A percentile compares a stretch with the other conserved stretches of the same genome.
These are phyloP conservation scores for Turritopsis dohrnii DNA, from an alignment of 30 jellyfish, hydroid and myxozoan genomes.

Conservation along the genomic window DNA sequence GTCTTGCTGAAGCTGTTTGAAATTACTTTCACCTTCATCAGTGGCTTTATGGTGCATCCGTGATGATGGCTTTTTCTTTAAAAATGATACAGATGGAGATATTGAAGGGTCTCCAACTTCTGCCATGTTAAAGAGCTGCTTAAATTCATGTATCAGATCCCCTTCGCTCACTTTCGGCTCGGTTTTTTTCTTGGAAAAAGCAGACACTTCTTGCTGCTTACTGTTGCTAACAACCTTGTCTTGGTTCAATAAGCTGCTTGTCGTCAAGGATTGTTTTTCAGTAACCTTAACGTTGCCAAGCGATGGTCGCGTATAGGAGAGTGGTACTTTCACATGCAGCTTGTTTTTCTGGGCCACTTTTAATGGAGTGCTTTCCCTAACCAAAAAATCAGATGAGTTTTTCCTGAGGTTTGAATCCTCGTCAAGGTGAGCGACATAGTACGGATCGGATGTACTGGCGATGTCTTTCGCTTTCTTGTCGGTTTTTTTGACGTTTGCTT, in stretches of 20 bases:
- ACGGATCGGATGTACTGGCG: constrained; percentile 1
- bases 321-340: constrained; percentile 7
- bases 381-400: background rate
- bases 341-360: background rate
- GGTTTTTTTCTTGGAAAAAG: background rate
- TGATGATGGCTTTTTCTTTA: background rate
- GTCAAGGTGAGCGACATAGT: constrained; percentile 9
- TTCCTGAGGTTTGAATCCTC: background rate
- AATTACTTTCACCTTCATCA: background rate
- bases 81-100: background rate
- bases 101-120: background rate
- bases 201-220: background rate
- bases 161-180: background rate
- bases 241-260: background rate
- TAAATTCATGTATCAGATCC: constrained; percentile 29
- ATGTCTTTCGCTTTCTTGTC: constrained; percentile 9
- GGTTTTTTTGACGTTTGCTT: background rate
- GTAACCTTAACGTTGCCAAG: constrained; percentile 13
- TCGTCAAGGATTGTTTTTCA: background rate
- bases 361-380: background rate
- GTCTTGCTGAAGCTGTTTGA: background rate
- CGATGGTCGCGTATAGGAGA: constrained; percentile 14
- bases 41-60: background rate
- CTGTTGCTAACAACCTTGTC: background rate
- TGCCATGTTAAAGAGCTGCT: constrained; percentile 26